Conservation (phyloP, 2,113 vertebrate species). For the Sceloporus undulatus region DNA sequence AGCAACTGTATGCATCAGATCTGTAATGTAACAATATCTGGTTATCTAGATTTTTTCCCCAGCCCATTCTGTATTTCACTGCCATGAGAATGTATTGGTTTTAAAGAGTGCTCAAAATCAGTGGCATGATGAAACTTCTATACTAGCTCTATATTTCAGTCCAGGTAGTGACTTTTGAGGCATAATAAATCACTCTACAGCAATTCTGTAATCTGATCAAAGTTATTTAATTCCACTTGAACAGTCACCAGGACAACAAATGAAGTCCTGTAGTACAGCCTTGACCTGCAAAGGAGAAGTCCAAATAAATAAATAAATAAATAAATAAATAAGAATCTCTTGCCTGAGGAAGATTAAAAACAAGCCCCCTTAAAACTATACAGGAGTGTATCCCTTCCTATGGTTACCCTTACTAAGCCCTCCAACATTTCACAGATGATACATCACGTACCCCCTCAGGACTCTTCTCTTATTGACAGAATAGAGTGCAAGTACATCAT, state of each 20-base stretch:
- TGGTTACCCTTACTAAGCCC: neutral
- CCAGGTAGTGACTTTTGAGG: neutral
- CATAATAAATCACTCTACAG: neutral
- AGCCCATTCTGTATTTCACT: neutral
- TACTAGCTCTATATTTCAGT: slow-evolving; percentile 25
- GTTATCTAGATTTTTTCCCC: slow-evolving; percentile 33
- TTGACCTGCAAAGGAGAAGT: neutral
- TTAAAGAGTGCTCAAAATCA: neutral
- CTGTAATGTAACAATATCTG: neutral
- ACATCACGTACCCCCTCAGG: neutral
- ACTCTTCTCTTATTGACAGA: neutral
- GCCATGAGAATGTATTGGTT: neutral
- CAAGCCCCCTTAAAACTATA: neutral
- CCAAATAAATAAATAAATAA: neutral
- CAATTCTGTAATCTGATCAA: neutral
- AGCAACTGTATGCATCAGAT: neutral
- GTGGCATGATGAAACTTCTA: neutral
- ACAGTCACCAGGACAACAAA: slow-evolving; percentile 26
- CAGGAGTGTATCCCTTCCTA: neutral
- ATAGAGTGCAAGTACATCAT: neutral
- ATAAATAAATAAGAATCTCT: neutral
- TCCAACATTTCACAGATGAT: neutral
- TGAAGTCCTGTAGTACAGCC: slow-evolving; percentile 4
- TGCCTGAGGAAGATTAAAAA: neutral
- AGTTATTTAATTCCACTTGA: slow-evolving; percentile 8